A percentile compares a stretch with the other conserved stretches of the same genome.
Evolutionary conservation across 2,113 vertebrate species (phyloP).

Genomic region (Patagioenas fasciata): DNA sequence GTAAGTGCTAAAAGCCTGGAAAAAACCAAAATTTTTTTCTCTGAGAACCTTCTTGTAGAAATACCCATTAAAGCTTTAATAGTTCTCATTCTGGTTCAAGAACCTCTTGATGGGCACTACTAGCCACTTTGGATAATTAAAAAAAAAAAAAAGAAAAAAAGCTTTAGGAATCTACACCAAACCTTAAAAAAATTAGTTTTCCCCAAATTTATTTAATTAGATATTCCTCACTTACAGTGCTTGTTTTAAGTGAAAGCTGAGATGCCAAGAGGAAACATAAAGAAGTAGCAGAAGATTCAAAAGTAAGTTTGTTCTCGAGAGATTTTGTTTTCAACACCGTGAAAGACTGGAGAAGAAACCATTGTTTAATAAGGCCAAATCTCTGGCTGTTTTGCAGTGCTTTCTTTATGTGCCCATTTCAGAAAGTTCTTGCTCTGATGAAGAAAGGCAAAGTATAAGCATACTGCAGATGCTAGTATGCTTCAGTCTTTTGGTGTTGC

Average conservation of each 20-base stretch:
- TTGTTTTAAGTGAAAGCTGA: neutral
- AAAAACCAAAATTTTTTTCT: neutral
- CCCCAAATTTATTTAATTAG: neutral
- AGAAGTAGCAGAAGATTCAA: neutral
- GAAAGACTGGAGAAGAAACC: neutral
- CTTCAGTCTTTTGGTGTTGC: neutral
- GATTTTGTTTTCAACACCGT: neutral
- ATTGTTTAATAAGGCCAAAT: fast-evolving
- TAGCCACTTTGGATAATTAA: neutral
- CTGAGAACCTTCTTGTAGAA: neutral
- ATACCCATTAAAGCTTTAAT: neutral
- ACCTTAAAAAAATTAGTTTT: neutral
- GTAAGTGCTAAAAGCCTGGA: neutral
- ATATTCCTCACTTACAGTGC: neutral
- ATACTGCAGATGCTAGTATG: neutral
- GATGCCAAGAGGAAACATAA: neutral
- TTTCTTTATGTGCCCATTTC: neutral
- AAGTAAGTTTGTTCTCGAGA: neutral
- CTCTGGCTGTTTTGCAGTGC: neutral
- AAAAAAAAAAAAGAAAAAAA: neutral
- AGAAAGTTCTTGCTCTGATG: neutral
- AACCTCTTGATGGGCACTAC: neutral
- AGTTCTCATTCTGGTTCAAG: neutral
- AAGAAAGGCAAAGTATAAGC: neutral
- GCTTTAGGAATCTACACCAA: neutral